These are phyloP conservation scores for Tyrannus savana DNA, from an alignment of 2,113 vertebrate species.

Conservation along the genomic window DNA sequence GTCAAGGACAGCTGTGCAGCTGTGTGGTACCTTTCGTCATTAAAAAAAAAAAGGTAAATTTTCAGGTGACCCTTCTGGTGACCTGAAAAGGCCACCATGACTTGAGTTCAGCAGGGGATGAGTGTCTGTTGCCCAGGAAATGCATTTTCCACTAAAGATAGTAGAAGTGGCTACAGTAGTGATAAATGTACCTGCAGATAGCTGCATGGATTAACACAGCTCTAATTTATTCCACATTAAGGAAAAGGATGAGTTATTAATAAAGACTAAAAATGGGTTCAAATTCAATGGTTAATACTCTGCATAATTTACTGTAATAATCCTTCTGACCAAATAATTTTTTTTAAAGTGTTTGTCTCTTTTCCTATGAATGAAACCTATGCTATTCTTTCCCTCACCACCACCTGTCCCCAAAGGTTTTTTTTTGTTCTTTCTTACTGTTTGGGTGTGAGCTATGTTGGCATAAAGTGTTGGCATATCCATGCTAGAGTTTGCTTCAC, in stretches of 20 bases:
- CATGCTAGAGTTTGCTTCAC: background rate
- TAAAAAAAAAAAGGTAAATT: background rate
- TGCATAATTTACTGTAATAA: conserved; percentile 39
- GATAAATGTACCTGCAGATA: conserved; percentile 59
- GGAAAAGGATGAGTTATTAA: conserved; percentile 53
- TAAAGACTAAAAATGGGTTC: conserved; percentile 42
- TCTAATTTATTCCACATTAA: conserved; percentile 53
- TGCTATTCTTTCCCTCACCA: background rate
- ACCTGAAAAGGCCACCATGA: conserved; percentile 1
- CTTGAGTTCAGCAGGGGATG: background rate
- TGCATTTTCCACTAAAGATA: background rate
- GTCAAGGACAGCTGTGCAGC: background rate
- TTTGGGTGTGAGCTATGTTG: background rate
- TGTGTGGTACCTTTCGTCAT: background rate
- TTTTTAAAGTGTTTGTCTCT: background rate
- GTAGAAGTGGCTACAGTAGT: background rate
- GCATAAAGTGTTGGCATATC: background rate
- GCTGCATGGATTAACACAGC: conserved; percentile 34
- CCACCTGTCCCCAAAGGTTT: background rate
- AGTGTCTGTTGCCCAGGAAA: background rate
- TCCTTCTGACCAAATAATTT: conserved; percentile 6
- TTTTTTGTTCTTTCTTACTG: background rate
- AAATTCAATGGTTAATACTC: conserved; percentile 40
- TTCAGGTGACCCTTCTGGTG: background rate
- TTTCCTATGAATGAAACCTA: background rate